Base-by-base conservation (phyloP, 2,113 vertebrate species). In the Etheostoma spectabile region DNA sequence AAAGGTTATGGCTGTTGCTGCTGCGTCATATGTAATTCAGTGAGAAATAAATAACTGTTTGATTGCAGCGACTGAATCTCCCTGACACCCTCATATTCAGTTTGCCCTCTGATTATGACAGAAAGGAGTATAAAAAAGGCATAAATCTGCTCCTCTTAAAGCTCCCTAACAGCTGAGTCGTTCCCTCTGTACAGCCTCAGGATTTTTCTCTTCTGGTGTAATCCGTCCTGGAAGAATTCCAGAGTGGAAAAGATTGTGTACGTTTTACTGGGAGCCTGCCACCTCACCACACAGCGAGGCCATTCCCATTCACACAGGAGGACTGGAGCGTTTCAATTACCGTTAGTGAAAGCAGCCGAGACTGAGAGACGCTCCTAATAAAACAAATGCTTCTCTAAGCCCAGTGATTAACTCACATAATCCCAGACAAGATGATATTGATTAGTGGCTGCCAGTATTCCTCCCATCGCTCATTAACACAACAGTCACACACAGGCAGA, bases 401-500 rank as follows among this genome's bases (percentile, higher is more conserved):
- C 55, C 65, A 11, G 38, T 53, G 61, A 79, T 85, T 67, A 76
- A 72, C 51, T 71, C 60, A 42, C 60, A 63, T 80, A 69, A 87
- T 84, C 74, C 68, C 55, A 78, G 22, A 74, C 78, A 71, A 71
- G 82, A 88, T 75, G 42, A 56, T 79, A 63, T 71, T 51, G 74
- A 85, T 79, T 51, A 52, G 60, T 22, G 35, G 69, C 64, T 79
- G 64, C 63, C 55, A 52, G 38, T 48, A 0, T 51, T 72, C n/a
- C 57, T 74, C 62, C 16, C 83, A 46, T 55, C 14, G 4, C 59
- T 82, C 42, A 53, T 5, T 42, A 73, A 19, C 66, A n/a, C 12
- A 60, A 27, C 38, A 42, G 38, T 42, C 38, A 42, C 38, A 42
- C 38, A 42, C 10, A 11, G n/a, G 52, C 21, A 16, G 33, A 14